phyloP scores from a whole-genome alignment of 2,113 vertebrate genomes.

The Emydocephalus ijimae region DNA sequence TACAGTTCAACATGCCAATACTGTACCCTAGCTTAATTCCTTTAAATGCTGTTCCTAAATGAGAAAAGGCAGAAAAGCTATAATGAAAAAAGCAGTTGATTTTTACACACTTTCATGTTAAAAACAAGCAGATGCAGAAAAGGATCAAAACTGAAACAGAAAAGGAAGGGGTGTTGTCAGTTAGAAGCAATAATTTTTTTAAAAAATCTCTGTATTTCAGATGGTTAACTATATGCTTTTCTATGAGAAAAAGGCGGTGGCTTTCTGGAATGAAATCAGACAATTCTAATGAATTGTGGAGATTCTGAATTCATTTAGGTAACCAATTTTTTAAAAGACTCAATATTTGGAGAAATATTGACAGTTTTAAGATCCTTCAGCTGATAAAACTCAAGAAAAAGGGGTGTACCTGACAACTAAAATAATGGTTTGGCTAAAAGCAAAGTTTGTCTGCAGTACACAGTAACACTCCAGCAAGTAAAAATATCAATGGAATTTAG shows the following conservation, averaged over 20 bases:
- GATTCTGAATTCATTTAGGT: constrained; percentile 52
- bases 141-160: constrained; percentile 23
- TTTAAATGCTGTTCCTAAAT: not conserved
- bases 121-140: constrained; percentile 34
- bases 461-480: constrained; percentile 25
- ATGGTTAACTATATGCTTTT: constrained; percentile 27
- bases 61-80: constrained; percentile 25
- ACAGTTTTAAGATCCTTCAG: constrained; percentile 33
- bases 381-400: constrained; percentile 5
- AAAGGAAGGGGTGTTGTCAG: not conserved
- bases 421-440: not conserved
- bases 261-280: constrained; percentile 27
- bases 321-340: constrained; percentile 34
- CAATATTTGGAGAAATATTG: constrained; percentile 39
- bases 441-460: constrained; percentile 49
- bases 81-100: constrained; percentile 20
- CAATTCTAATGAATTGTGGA: constrained; percentile 22
- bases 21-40: not conserved
- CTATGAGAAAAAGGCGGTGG: constrained; percentile 11
- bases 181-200: not conserved
- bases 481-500: constrained; percentile 18
- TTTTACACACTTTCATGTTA: not conserved
- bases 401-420: not conserved
- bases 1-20: not conserved
- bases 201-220: constrained; percentile 37